Evolutionary conservation across 2,888 invertebrate species (phyloP).

Genomic region (Eupithecia centaureata): DNA sequence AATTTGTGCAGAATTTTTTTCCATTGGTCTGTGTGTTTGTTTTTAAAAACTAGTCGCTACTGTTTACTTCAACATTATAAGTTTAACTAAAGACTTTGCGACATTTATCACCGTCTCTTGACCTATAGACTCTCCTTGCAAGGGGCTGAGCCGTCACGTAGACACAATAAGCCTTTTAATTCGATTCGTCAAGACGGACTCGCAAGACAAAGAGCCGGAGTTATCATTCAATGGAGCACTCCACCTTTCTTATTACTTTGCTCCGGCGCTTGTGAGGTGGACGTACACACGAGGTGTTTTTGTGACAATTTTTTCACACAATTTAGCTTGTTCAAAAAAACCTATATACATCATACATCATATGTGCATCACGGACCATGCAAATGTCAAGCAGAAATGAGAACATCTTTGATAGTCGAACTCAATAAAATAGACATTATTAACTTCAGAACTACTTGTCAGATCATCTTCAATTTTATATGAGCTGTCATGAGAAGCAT

Average conservation of each 20-base stretch:
- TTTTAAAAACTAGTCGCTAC: not conserved
- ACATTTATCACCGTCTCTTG: not conserved
- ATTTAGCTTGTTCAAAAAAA: not conserved
- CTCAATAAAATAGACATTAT: too few relatives aligned
- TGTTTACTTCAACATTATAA: not conserved
- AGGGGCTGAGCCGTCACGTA: slow-evolving; percentile 79
- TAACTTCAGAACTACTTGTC: too few relatives aligned
- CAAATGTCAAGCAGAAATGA: too few relatives aligned
- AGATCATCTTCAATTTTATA: too few relatives aligned
- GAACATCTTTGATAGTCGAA: too few relatives aligned
- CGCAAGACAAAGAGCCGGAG: slow-evolving; percentile 78
- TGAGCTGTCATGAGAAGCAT: too few relatives aligned
- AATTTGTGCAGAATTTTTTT: too few relatives aligned
- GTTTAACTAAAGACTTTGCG: too few relatives aligned
- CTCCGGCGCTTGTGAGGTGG: slow-evolving; percentile 75
- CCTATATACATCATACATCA: too few relatives aligned
- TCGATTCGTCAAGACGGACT: slow-evolving; percentile 84
- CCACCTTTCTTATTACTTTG: slow-evolving; percentile 83
- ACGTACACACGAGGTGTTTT: slow-evolving; percentile 55
- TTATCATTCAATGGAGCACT: slow-evolving; percentile 85
- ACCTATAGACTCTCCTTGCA: slow-evolving; percentile 20
- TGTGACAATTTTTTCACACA: slow-evolving; percentile 42
- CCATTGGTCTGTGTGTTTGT: too few relatives aligned
- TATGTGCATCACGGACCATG: too few relatives aligned
- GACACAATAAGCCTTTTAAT: slow-evolving; percentile 85